Base-by-base conservation (phyloP, 2,113 vertebrate genomes). In the Poecile atricapillus region DNA sequence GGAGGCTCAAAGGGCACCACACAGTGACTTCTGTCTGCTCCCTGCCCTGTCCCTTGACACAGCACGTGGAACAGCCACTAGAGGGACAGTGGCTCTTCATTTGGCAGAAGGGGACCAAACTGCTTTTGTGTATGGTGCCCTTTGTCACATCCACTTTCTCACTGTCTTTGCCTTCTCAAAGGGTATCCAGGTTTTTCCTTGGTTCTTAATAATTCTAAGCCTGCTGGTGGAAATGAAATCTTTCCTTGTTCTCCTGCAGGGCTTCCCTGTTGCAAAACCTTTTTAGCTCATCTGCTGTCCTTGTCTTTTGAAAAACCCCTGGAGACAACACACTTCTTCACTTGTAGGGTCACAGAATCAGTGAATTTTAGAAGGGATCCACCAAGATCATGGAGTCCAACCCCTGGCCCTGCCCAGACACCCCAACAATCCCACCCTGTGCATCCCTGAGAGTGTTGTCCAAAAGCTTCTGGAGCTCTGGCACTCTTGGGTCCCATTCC, bases 401-500 rank as follows among this genome's bases (percentile, higher is more conserved):
- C 5, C 1, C 17, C 31, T 9, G 17, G 0, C 35, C 12, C 31
- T 77, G 14, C 63, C 0, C 55, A 49, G 55, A 69, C 21, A 23
- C 18, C 41, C 55, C 55, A 69, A 7, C 47, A 62, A 10, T 15
- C 41, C 62, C 70, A 65, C 4, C 41, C 55, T 55, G n/a, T 4
- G 27, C 73, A 44, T 47, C n/a, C 25, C 55, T 55, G 33, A 2
- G 2, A 39, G 19, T 0, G 0, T 0, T 60, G 62, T 9, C 78
- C 63, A 35, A 55, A 35, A 0, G 0, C 55, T 37, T 41, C 55
- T 69, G 70, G 21, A 56, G 70, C 79, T 76, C n/a, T 76, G 47
- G 70, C 70, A 83, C 55, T 55, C 79, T 27, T 2, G 21, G 23
- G 21, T 55, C 9, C 53, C 70, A 62, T 53, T 30, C 63, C 55